A percentile compares a stretch with the other conserved stretches of the same genome.
These are phyloP conservation scores for Ephestia elutella DNA, from an alignment of 1,140 invertebrate genomes.

Conservation along the genomic window DNA sequence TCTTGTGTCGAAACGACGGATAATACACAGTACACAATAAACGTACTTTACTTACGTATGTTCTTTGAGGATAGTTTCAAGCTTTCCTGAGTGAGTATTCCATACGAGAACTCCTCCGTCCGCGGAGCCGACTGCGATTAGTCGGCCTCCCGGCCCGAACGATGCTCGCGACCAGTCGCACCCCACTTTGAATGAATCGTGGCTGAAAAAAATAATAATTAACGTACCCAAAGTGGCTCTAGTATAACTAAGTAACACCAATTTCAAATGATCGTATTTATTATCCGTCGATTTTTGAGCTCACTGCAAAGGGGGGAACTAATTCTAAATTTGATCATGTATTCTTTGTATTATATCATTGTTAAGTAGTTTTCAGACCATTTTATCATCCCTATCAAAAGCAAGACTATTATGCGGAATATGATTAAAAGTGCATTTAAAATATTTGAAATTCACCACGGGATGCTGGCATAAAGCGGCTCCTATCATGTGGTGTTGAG, in stretches of 20 bases:
- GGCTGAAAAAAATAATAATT: conserved; percentile 74
- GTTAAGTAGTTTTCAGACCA: no score
- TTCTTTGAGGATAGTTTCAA: conserved; percentile 90
- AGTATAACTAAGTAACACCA: no score
- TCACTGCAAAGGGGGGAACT: not conserved
- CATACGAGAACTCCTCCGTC: conserved; percentile 95
- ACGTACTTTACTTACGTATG: conserved; percentile 86
- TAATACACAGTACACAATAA: not conserved
- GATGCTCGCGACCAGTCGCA: conserved; percentile 94
- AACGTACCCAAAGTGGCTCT: no score
- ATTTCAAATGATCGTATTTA: no score
- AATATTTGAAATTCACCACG: not conserved
- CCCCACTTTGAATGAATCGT: conserved; percentile 95
- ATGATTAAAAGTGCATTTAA: no score
- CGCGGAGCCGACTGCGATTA: conserved; percentile 90
- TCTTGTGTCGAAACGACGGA: no score
- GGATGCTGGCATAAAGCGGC: not conserved
- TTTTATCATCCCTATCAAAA: no score
- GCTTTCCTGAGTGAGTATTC: conserved; percentile 85
- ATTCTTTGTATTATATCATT: no score
- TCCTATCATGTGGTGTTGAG: not conserved
- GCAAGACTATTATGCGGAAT: no score
- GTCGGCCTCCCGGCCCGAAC: conserved; percentile 92
- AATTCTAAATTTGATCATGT: no score
- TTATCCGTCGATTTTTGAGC: no score